Evolutionary conservation across 2,797 vertebrate genomes (phyloP), one percentile per base, ranked within the genome.

Genomic region (Gouania willdenowi): DNA sequence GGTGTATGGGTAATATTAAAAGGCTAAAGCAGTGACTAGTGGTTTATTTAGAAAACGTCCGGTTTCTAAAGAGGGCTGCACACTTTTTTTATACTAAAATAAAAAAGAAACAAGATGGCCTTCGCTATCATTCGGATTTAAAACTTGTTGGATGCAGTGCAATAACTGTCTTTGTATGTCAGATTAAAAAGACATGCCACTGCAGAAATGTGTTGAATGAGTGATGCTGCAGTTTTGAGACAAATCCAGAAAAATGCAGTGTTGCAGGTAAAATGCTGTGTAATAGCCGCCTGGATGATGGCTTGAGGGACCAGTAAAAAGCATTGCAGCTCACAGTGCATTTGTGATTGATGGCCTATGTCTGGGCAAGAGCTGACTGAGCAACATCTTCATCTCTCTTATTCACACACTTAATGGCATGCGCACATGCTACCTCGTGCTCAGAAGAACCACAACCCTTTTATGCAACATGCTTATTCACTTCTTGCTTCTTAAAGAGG

Each of bases 271-370:
- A 78, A 84, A 83, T 75, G 83, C 75, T 75, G 67, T 71, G 76
- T 80, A 79, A 81, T 77, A 78, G 56, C 69, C 54, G 56, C 41
- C 56, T 41, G 32, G 41, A 55, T 71, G 61, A 59, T 43, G 63
- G 66, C 69, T 65, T 41, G 48, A 57, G 71, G 62, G 71, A 73
- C 70, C 51, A 51, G 68, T 52, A 59, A 65, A 61, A 66, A 78
- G 68, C 66, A 61, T 68, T 76, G 68, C 64, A 53, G 70, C 70
- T 71, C 60, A 57, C 51, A 35, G 27, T 62, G 64, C 65, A 66
- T 77, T 75, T 40, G 49, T 85, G 84, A 88, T 87, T 81, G 85
- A 88, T 87, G 76, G 79, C 53, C 79, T 77, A 71, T 75, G 69
- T 79, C 77, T 65, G 58, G 56, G 71, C 71, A 76, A 59, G 63